Evolutionary conservation across 2,888 invertebrate species (phyloP).

Genomic region (Tuta absoluta): DNA sequence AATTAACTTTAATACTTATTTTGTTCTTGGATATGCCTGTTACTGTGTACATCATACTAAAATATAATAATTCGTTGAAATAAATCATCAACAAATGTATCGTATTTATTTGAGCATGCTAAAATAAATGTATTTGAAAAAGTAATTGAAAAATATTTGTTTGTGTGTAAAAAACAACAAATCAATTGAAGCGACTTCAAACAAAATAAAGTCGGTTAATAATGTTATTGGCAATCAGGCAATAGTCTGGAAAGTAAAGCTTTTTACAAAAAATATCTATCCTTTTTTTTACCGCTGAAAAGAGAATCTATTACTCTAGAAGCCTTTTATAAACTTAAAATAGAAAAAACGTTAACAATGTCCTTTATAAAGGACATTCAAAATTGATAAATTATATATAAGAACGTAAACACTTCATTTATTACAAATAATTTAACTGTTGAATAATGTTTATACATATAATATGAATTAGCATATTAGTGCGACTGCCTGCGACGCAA

Average conservation of each 20-base stretch:
- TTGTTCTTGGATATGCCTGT: no score
- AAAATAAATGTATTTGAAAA: no score
- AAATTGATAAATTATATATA: not conserved
- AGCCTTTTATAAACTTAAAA: not conserved
- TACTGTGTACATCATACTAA: no score
- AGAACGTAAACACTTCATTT: no score
- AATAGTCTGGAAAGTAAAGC: not conserved
- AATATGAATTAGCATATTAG: no score
- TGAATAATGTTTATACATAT: no score
- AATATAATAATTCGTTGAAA: no score
- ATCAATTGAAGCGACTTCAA: not conserved
- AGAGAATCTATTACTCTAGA: not conserved
- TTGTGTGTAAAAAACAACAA: not conserved
- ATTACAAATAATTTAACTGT: not conserved
- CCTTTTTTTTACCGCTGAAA: not conserved
- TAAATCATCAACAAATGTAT: no score
- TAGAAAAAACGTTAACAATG: not conserved
- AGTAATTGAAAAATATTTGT: no score
- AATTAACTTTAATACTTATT: no score
- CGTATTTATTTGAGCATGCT: no score
- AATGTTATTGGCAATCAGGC: not conserved
- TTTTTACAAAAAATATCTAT: not conserved
- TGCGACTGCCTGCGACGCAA: no score
- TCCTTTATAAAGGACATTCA: not conserved
- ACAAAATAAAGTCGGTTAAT: not conserved